These are phyloP conservation scores for Semaprochilodus insignis DNA, from an alignment of 2,797 vertebrate genomes.

Conservation along the genomic window DNA sequence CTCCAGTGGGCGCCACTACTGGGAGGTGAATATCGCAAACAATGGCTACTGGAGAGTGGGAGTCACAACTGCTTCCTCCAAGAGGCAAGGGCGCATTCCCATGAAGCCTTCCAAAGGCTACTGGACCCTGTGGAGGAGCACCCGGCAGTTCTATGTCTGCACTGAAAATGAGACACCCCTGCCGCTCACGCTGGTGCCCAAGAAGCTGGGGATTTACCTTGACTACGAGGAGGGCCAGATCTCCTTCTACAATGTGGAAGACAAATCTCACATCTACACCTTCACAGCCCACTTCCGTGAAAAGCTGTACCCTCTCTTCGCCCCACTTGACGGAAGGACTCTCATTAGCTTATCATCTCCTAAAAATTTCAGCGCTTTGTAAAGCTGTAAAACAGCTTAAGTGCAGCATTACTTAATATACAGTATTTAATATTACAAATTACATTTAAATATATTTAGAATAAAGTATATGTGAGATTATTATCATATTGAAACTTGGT, in stretches of 20 bases:
- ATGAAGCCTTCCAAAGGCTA: slow-evolving; percentile 61
- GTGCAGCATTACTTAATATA: slow-evolving; percentile 4
- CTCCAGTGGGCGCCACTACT: slow-evolving; percentile 63
- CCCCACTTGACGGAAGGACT: slow-evolving; percentile 76
- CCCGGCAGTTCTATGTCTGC: slow-evolving; percentile 75
- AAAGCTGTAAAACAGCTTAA: background rate
- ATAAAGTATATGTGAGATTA: background rate
- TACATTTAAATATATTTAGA: background rate
- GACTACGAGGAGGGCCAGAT: slow-evolving; percentile 82
- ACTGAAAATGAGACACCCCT: slow-evolving; percentile 70
- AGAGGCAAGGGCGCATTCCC: slow-evolving; percentile 61
- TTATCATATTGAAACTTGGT: background rate
- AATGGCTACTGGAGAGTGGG: slow-evolving; percentile 68
- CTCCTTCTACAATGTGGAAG: slow-evolving; percentile 81
- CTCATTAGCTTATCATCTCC: slow-evolving; percentile 68
- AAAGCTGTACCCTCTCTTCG: slow-evolving; percentile 80
- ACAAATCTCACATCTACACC: slow-evolving; percentile 79
- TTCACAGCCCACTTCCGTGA: slow-evolving; percentile 73
- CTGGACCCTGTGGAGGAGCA: slow-evolving; percentile 77
- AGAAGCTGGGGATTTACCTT: slow-evolving; percentile 75
- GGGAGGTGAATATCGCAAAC: slow-evolving; percentile 65
- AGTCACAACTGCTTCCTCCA: slow-evolving; percentile 55
- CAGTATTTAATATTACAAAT: background rate
- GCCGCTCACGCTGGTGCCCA: slow-evolving; percentile 65
- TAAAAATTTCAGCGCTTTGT: background rate